Evolutionary conservation across 2,113 vertebrate species (phyloP), one percentile per base, ranked within the genome.

Genomic region (Glaucomys volans): DNA sequence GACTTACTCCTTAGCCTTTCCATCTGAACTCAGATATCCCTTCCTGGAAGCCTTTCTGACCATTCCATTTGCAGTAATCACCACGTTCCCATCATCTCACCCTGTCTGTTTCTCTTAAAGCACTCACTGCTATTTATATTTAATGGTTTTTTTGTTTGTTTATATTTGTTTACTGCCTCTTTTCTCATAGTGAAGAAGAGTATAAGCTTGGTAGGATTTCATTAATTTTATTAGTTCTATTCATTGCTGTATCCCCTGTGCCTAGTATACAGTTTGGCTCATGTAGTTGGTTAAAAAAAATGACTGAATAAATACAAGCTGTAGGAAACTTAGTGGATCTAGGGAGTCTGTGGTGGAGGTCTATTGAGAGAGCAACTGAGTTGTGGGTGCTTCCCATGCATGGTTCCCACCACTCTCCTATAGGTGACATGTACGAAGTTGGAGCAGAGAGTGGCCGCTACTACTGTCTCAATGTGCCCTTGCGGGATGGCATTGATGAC

Each of bases 391-490:
- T 52, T 72, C 22, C 35, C 0, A 0, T 40, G 37, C 18, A 17
- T 71, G 20, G 40, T 75, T 67, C 26, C 35, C 42, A 26, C 4
- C 5, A 40, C 0, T 80, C 13, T 44, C 71, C 77, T 88, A 86
- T 96, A 99, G 99, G 99, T 97, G 99, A 99, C 98, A 99, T 99
- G 99, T 99, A 99, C 24, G 99, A 99, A 97, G 99, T 99, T 0
- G 99, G 99, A 4, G 99, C 99, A 20, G 99, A 99, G 97, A 99
- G 99, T 3, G 99, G 99, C 0, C 99, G 99, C 4, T 99, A 99
- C 96, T 99, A 99, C 97, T 99, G 99, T 91, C 99, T 99, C 83
- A 99, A 99, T 0, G 99, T 99, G 81, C 99, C 99, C 14, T 98
- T 99, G 0, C 98, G 99, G 57, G 99, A 99, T 24, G 99, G 99